Evolutionary conservation across 2,113 vertebrate genomes (phyloP), one percentile per base, ranked within the genome.

Genomic region (Lichenostomus cassidix): DNA sequence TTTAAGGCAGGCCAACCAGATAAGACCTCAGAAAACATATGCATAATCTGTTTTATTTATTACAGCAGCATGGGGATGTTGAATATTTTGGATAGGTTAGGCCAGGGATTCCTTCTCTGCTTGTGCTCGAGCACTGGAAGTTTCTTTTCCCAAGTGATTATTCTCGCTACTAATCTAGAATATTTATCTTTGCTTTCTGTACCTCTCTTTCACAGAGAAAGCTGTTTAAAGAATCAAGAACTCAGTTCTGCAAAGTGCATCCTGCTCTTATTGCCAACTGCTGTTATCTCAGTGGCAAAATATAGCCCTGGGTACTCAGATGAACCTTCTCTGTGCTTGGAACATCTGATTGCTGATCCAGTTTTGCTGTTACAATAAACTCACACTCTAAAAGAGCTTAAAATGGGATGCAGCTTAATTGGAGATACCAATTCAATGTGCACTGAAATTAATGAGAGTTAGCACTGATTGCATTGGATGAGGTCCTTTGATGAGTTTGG

Each of bases 371-470:
- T 65, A 39, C 35, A 90, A 52, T 53, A 37, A 2, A n/a, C 5
- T 31, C 29, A 0, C 29, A 12, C 28, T 39, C n/a, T 14, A 27
- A 53, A 84, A 83, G 59, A 63, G 11, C 8, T 88, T 64, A 83
- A 74, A 80, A 90, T 62, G 35, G 2, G 2, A 17, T 52, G 33
- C 21, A 42, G 50, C 39, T 75, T 53, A 82, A 41, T 29, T 62
- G 29, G 25, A 55, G 53, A 49, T 20, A 23, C 1, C 0, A 12
- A 76, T 49, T 86, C 37, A 50, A 3, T 0, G 4, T 42, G 14
- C 2, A 6, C 19, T 67, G 82, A 63, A 87, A 67, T 76, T 49
- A 90, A 25, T 39, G 39, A 69, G 12, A 17, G 6, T 35, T 55
- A 74, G 10, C 53, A 33, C 21, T 63, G 49, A 67, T 70, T 80